Evolutionary conservation across 2,113 vertebrate genomes (phyloP).

Genomic region (Ailuropoda melanoleuca): DNA sequence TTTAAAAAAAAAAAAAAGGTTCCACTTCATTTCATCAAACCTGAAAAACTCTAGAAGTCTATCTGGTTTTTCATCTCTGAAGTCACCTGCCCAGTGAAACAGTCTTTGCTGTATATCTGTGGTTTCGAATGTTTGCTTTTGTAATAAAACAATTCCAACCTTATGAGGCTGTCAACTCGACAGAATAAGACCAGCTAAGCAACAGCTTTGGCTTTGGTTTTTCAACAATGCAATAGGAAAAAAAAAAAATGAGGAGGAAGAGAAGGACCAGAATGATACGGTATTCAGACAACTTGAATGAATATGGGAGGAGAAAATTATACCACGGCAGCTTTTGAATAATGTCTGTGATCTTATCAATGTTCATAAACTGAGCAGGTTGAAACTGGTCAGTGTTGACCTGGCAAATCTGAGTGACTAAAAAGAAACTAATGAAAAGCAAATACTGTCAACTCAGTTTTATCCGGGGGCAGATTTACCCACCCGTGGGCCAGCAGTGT

Average conservation of each 20-base stretch:
- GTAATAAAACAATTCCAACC: constrained; percentile 75
- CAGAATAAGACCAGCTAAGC: constrained; percentile 63
- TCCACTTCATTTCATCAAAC: constrained; percentile 71
- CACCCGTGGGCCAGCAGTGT: not conserved
- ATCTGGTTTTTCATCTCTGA: constrained; percentile 73
- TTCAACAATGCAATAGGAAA: constrained; percentile 57
- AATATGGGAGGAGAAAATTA: constrained; percentile 57
- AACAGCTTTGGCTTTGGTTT: constrained; percentile 74
- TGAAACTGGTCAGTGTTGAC: constrained; percentile 65
- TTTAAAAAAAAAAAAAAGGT: not conserved
- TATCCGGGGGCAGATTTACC: constrained; percentile 53
- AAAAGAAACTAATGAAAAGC: constrained; percentile 56
- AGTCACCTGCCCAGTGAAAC: constrained; percentile 71
- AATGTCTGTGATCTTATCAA: constrained; percentile 69
- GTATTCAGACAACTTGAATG: constrained; percentile 56
- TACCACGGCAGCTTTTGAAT: not conserved
- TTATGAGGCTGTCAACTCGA: constrained; percentile 59
- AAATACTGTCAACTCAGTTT: not conserved
- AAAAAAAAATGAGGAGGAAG: constrained; percentile 45
- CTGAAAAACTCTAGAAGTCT: constrained; percentile 52
- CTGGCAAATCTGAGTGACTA: constrained; percentile 25
- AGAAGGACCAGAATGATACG: not conserved
- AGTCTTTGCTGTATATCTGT: constrained; percentile 61
- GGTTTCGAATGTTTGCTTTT: constrained; percentile 77
- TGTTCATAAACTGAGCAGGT: constrained; percentile 64